These are phyloP conservation scores for Acanthococcus lagerstroemiae DNA, from an alignment of 2,888 invertebrate species.

Conservation along the genomic window DNA sequence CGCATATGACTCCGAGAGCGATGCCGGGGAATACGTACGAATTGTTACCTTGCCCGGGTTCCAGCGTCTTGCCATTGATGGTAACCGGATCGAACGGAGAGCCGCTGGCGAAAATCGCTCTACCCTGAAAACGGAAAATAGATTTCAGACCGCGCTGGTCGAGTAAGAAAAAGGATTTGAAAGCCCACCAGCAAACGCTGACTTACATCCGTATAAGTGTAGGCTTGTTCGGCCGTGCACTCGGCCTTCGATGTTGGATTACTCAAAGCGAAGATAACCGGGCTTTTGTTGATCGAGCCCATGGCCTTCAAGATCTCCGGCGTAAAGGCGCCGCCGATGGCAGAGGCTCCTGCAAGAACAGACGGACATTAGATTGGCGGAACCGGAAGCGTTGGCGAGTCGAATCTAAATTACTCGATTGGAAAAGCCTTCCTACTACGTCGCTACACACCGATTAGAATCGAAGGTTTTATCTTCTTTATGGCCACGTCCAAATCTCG, in stretches of 20 bases:
- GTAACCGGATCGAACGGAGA: conserved; percentile 87
- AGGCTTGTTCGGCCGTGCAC: conserved; percentile 98
- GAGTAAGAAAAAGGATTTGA: not conserved
- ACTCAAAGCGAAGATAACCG: conserved; percentile 94
- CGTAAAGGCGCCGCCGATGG: conserved; percentile 89
- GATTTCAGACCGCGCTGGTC: not conserved
- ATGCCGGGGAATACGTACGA: conserved; percentile 96
- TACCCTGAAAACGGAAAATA: conserved; percentile 54
- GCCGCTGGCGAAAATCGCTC: conserved; percentile 88
- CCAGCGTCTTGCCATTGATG: conserved; percentile 64
- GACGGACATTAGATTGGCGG: not conserved
- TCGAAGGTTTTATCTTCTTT: conserved; percentile 67
- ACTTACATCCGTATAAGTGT: conserved; percentile 68
- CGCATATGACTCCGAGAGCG: conserved; percentile 79
- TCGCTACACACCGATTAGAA: conserved; percentile 61
- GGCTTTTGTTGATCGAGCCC: conserved; percentile 70
- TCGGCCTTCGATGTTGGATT: conserved; percentile 98
- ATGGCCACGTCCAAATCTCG: conserved; percentile 73
- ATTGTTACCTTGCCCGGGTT: conserved; percentile 97
- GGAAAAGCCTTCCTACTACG: not conserved
- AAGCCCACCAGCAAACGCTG: no score
- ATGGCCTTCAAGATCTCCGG: conserved; percentile 73
- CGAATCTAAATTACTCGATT: no score
- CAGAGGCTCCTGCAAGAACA: conserved; percentile 63
- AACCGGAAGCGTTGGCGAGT: not conserved